A percentile compares a stretch with the other conserved stretches of the same genome.
Conservation (phyloP, 2,113 vertebrate species). For the Serinus canaria region DNA sequence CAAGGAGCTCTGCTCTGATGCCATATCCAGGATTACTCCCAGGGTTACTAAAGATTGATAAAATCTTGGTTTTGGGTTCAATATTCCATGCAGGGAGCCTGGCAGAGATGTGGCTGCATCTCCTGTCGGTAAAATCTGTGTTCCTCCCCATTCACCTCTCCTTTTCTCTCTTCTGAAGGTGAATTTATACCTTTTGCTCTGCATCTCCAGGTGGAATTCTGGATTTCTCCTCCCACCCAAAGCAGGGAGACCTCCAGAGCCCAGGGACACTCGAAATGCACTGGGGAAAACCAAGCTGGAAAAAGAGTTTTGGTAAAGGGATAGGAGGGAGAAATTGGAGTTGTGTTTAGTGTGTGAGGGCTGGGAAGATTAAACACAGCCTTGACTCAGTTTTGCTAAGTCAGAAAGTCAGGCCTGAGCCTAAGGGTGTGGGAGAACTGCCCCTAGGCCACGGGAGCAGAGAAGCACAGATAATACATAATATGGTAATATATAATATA, state of each 20-base stretch:
- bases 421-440: neutral
- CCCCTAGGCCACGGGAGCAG: neutral
- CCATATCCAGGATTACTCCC: neutral
- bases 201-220: neutral
- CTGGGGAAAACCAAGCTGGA: neutral
- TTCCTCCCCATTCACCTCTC: neutral
- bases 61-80: neutral
- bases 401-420: neutral
- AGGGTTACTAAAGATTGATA: neutral
- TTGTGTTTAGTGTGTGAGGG: neutral
- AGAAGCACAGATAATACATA: neutral
- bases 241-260: neutral
- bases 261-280: rapidly evolving
- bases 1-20: neutral
- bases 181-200: neutral
- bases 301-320: neutral
- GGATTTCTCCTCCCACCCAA: neutral
- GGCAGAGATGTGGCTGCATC: neutral
- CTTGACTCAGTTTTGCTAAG: neutral
- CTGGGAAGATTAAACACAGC: neutral
- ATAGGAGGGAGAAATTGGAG: rapidly evolving
- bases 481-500: neutral
- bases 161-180: neutral
- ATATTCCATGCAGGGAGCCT: neutral
- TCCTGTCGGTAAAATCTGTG: rapidly evolving